Percentiles rank a stretch among this genome's conserved stretches.
phyloP scores from a whole-genome alignment of 2,797 vertebrate species.

The Bryconaethiops microstoma region DNA sequence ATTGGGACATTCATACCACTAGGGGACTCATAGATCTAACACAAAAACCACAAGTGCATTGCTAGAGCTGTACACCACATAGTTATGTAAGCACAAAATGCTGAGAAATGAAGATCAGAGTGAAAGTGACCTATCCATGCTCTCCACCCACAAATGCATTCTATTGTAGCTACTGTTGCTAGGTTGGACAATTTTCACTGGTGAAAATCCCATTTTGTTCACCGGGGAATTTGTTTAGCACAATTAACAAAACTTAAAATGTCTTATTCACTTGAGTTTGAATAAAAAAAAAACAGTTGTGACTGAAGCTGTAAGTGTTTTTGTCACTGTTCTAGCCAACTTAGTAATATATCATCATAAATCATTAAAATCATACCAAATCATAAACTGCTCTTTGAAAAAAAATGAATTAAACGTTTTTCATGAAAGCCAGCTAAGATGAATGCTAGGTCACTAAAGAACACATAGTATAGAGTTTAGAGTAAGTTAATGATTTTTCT shows the following conservation, averaged over 20 bases:
- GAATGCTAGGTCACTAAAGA: not conserved
- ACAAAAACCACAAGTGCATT: constrained; percentile 14
- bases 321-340: too few relatives aligned
- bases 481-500: not conserved
- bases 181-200: not conserved
- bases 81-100: constrained; percentile 31
- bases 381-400: not conserved
- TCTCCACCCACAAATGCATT: not conserved
- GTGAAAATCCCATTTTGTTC: not conserved
- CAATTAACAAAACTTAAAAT: not conserved
- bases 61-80: constrained; percentile 22
- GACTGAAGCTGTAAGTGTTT: too few relatives aligned
- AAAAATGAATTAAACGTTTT: not conserved
- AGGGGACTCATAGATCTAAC: constrained; percentile 25
- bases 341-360: too few relatives aligned
- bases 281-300: too few relatives aligned
- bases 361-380: not conserved
- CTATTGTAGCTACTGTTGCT: not conserved
- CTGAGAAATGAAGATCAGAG: constrained; percentile 4
- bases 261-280: not conserved
- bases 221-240: not conserved
- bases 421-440: not conserved
- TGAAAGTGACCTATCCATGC: not conserved
- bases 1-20: constrained; percentile 32
- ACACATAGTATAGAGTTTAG: not conserved